A percentile compares a stretch with the other conserved stretches of the same genome.
phyloP scores from a whole-genome alignment of 2,888 invertebrate species.

The Nomada ferruginata region DNA sequence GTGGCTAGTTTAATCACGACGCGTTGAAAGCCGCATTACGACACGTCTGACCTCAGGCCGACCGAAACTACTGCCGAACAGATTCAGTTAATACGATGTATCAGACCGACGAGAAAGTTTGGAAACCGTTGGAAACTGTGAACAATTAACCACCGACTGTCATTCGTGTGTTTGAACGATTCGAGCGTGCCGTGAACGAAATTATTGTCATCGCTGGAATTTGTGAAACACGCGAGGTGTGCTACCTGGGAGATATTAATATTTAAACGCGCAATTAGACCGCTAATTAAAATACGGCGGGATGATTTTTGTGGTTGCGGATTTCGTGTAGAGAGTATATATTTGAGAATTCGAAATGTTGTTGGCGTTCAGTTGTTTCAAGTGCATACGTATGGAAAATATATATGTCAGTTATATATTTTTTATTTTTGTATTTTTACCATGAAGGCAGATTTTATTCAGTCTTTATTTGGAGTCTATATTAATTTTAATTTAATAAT shows the following conservation, averaged over 20 bases:
- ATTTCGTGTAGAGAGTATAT: no score
- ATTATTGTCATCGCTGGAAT: conserved; percentile 14
- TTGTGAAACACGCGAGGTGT: neutral
- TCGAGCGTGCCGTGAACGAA: neutral
- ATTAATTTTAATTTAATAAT: neutral
- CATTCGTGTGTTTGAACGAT: neutral
- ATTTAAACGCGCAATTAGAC: neutral
- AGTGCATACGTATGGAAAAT: no score
- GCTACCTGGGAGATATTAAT: neutral
- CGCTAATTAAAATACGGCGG: neutral
- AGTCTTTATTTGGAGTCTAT: neutral
- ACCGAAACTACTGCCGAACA: conserved; percentile 43
- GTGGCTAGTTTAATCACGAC: conserved; percentile 17
- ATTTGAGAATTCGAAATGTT: no score
- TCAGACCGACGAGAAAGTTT: conserved; percentile 27
- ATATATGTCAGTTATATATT: no score
- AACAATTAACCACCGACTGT: conserved; percentile 9
- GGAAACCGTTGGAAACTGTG: conserved; percentile 17
- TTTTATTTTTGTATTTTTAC: no score
- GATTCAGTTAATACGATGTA: conserved; percentile 20
- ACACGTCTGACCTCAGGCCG: conserved; percentile 39
- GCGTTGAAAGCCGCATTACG: conserved; percentile 35
- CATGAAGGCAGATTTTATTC: neutral
- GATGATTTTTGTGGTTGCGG: neutral
- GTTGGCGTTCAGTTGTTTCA: no score